phyloP scores from a whole-genome alignment of 2,113 vertebrate species.

The Solenodon paradoxus region DNA sequence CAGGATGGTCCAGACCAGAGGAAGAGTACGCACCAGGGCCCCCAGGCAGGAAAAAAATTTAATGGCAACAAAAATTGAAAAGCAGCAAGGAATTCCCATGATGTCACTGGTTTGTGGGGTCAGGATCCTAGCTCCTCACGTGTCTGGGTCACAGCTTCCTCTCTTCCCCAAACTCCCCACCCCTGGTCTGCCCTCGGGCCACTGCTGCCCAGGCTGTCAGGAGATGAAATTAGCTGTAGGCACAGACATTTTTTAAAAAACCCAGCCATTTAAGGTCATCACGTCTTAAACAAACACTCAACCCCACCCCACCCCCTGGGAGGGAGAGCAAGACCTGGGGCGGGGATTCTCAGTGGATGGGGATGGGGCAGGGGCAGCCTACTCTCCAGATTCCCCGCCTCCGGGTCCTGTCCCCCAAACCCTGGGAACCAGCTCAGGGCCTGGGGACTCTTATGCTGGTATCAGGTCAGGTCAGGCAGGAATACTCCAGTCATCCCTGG shows the following conservation, averaged over 20 bases:
- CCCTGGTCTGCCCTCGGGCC: not conserved
- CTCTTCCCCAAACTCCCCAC: not conserved
- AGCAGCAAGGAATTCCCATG: fast-evolving
- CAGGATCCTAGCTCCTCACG: fast-evolving
- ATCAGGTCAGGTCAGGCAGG: not conserved
- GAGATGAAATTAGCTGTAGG: not conserved
- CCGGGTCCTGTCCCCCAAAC: too few relatives aligned
- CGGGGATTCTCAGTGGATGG: not conserved
- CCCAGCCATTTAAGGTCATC: constrained; percentile 47
- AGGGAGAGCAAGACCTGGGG: not conserved
- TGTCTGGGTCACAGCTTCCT: not conserved
- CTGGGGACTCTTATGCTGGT: not conserved
- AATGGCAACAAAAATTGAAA: not conserved
- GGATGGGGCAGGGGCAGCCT: not conserved
- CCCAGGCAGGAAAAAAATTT: not conserved
- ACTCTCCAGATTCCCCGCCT: not conserved
- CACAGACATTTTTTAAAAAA: not conserved
- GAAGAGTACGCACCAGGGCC: not conserved
- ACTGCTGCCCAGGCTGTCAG: not conserved
- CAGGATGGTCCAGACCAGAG: not conserved
- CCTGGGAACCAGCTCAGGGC: not conserved
- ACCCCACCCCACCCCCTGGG: not conserved
- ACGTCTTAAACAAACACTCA: not conserved
- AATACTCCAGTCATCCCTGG: not conserved
- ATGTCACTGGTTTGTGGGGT: fast-evolving